Evolutionary conservation across 2,113 vertebrate genomes (phyloP).

Genomic region (Thalassarche chlororhynchos): DNA sequence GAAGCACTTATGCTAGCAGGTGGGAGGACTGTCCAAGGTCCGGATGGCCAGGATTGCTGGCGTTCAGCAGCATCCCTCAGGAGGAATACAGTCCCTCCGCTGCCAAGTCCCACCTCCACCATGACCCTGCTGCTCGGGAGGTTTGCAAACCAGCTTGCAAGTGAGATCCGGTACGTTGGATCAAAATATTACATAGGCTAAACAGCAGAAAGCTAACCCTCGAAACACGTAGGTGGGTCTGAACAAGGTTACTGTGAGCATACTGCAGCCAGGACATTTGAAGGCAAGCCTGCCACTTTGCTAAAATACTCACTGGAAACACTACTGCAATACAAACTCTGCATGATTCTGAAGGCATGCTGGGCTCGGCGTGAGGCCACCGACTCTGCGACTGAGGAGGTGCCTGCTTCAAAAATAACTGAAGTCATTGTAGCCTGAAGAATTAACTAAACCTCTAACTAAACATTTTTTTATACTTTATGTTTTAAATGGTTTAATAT

Average conservation of each 20-base stretch:
- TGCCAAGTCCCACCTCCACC: background rate
- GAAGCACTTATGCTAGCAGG: background rate
- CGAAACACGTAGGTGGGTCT: background rate
- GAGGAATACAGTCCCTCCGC: background rate
- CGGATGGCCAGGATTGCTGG: background rate
- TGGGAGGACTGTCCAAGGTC: background rate
- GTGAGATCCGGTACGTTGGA: accelerated
- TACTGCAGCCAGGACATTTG: background rate
- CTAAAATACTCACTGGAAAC: background rate
- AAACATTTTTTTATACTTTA: background rate
- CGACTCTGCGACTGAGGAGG: background rate
- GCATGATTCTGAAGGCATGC: background rate
- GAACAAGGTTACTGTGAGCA: background rate
- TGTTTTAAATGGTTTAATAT: background rate
- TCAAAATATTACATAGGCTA: background rate
- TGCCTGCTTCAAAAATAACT: background rate
- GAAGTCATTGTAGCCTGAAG: background rate
- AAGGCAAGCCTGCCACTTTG: background rate
- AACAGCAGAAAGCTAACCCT: background rate
- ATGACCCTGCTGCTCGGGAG: background rate
- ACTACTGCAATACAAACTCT: background rate
- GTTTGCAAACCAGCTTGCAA: background rate
- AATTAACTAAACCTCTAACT: background rate
- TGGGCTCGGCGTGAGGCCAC: background rate
- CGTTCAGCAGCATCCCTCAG: background rate